phyloP scores from a whole-genome alignment of 2,113 vertebrate genomes.

The Muntiacus muntjak region DNA sequence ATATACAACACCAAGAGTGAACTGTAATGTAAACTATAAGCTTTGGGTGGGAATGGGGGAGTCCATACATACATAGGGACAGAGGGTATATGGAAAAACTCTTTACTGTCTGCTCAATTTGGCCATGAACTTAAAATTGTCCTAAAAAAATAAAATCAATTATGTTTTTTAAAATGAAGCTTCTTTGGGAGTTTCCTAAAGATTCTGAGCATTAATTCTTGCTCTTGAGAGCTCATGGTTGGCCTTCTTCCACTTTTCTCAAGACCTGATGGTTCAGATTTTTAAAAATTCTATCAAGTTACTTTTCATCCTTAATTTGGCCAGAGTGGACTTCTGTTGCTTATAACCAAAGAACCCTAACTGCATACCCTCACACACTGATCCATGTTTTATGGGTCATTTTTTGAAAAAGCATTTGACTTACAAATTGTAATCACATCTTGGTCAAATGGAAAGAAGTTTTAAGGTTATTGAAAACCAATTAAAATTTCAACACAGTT shows the following conservation, averaged over 20 bases:
- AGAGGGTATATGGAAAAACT: neutral
- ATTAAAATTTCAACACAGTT: neutral
- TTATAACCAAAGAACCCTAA: neutral
- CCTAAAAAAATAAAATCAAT: neutral
- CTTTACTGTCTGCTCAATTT: neutral
- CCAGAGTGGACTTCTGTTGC: neutral
- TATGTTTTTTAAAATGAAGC: neutral
- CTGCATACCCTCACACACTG: neutral
- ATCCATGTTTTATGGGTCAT: neutral
- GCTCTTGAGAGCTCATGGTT: neutral
- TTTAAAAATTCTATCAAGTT: neutral
- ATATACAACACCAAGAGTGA: neutral
- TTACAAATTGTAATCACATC: neutral
- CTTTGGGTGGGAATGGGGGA: neutral
- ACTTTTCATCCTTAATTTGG: neutral
- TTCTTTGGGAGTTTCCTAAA: neutral
- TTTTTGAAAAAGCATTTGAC: neutral
- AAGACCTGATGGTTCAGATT: neutral
- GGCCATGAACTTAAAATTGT: neutral
- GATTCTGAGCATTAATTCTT: neutral
- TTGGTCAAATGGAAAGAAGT: neutral
- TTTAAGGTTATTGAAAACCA: constrained; percentile 3
- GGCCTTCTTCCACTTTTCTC: neutral
- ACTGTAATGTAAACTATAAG: neutral
- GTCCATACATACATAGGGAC: neutral